These are phyloP conservation scores for Papilio elwesi DNA, from an alignment of 2,888 invertebrate genomes.

Conservation along the genomic window DNA sequence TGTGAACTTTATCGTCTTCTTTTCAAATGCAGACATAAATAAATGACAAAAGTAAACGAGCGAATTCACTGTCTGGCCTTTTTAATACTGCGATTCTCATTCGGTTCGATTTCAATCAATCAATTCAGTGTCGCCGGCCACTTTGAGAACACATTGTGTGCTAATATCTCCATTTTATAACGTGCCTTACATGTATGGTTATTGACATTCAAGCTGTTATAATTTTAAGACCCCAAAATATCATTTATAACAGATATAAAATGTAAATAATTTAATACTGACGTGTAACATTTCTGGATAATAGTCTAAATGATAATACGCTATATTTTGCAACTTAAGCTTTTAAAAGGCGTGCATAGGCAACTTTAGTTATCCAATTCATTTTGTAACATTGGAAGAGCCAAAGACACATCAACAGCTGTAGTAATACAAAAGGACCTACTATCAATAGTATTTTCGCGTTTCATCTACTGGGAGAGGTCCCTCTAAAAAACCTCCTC, in stretches of 20 bases:
- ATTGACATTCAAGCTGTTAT: constrained; percentile 10
- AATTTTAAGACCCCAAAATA: not conserved
- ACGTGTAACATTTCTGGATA: too few species aligned
- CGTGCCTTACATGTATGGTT: constrained; percentile 6
- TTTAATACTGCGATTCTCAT: constrained; percentile 4
- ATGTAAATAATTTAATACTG: too few species aligned
- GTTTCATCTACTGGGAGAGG: too few species aligned
- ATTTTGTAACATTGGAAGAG: too few species aligned
- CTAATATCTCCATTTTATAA: constrained; percentile 29
- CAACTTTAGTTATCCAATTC: too few species aligned
- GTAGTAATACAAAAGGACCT: too few species aligned
- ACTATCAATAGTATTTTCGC: too few species aligned
- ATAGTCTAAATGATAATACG: too few species aligned
- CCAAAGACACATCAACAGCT: too few species aligned
- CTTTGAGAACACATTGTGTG: constrained; percentile 28
- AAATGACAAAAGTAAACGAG: constrained; percentile 32
- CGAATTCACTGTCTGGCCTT: constrained; percentile 15
- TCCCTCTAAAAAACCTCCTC: too few species aligned
- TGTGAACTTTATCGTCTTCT: constrained; percentile 35
- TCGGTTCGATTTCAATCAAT: constrained; percentile 32
- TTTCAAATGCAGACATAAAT: constrained; percentile 34
- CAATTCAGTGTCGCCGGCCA: constrained; percentile 31
- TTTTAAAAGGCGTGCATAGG: too few species aligned
- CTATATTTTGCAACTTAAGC: too few species aligned
- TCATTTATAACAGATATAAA: not conserved